Conservation (phyloP, 2,113 vertebrate species). For the Amia ocellicauda region DNA sequence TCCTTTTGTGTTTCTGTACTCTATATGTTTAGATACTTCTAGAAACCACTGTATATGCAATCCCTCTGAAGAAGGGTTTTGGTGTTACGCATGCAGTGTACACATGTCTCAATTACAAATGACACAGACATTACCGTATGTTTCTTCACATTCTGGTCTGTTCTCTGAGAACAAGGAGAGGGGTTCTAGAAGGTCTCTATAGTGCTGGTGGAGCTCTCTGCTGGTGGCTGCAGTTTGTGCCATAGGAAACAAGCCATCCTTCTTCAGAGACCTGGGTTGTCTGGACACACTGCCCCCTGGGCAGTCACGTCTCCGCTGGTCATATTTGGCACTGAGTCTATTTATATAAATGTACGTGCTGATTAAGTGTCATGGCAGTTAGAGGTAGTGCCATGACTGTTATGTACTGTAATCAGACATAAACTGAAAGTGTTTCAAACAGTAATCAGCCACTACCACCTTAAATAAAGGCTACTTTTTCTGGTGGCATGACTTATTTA, state of each 20-base stretch:
- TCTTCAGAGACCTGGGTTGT: background rate
- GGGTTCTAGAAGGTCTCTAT: background rate
- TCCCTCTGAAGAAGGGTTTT: too few relatives aligned
- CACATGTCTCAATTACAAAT: background rate
- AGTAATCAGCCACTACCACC: too few relatives aligned
- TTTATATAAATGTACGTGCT: background rate
- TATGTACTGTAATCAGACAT: too few relatives aligned
- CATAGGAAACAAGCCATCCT: slow-evolving; percentile 7
- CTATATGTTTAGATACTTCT: background rate
- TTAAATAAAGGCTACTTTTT: too few relatives aligned
- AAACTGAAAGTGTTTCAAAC: too few relatives aligned
- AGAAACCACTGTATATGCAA: background rate
- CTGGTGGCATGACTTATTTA: too few relatives aligned
- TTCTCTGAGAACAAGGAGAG: slow-evolving; percentile 14
- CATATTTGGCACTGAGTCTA: slow-evolving; percentile 29
- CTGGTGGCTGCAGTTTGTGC: slow-evolving; percentile 18
- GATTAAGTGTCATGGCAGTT: background rate
- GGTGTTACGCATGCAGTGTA: too few relatives aligned
- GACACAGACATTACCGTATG: slow-evolving; percentile 7
- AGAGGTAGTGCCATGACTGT: too few relatives aligned
- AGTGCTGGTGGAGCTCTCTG: slow-evolving; percentile 17
- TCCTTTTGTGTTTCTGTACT: background rate
- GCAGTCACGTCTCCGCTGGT: background rate
- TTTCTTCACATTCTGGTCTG: background rate
- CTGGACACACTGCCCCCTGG: background rate